A percentile compares a stretch with the other conserved stretches of the same genome.
Evolutionary conservation across 1,140 invertebrate species (phyloP).

Genomic region (Armadillidium nasatum): DNA sequence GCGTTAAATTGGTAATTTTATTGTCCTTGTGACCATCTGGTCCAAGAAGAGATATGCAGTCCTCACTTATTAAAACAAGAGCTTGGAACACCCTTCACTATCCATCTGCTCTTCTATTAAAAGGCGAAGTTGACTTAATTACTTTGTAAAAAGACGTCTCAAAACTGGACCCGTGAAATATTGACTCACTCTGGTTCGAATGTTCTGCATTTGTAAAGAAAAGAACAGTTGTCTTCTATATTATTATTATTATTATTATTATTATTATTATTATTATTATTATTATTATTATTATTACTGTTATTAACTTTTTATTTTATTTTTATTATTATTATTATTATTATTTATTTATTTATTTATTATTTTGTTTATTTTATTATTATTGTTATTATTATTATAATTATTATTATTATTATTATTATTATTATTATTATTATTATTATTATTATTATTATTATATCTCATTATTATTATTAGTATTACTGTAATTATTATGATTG

Average conservation of each 20-base stretch:
- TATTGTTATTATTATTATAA: background rate
- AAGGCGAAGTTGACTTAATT: background rate
- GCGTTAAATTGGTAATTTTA: constrained; percentile 4
- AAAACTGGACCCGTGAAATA: too few species aligned
- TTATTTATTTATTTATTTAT: too few species aligned
- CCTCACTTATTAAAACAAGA: background rate
- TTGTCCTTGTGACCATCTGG: background rate
- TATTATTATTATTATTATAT: background rate
- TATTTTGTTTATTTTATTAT: background rate
- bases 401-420: background rate
- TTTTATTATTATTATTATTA: background rate
- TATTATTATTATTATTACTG: background rate
- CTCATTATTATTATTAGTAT: background rate
- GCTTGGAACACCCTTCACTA: background rate
- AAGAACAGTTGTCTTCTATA: too few species aligned
- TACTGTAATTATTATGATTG: background rate
- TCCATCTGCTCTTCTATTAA: constrained; percentile 7
- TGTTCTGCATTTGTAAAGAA: too few species aligned
- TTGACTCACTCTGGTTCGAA: too few species aligned
- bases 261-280: background rate
- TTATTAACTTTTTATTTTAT: background rate
- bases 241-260: background rate
- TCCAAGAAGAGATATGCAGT: background rate
- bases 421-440: background rate
- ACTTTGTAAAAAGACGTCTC: too few species aligned